These are phyloP conservation scores for Asteroscopus sphinx DNA, from an alignment of 2,888 invertebrate genomes.

Conservation along the genomic window DNA sequence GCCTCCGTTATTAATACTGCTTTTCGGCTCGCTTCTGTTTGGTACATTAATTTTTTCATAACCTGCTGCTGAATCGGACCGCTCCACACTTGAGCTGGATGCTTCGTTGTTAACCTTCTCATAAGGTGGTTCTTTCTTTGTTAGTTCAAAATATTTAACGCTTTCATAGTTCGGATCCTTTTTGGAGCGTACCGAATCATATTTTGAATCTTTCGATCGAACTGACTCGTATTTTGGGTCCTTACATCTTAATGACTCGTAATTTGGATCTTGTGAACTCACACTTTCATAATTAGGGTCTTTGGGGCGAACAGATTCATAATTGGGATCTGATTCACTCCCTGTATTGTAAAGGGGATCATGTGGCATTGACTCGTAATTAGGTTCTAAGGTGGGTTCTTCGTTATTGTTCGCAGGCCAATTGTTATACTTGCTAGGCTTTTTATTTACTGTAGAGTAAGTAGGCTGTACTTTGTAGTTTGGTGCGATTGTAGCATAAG, in stretches of 20 bases:
- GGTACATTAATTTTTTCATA: slow-evolving; percentile 84
- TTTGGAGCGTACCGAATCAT: slow-evolving; percentile 91
- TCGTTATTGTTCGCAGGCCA: slow-evolving; percentile 87
- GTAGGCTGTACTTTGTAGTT: slow-evolving; percentile 84
- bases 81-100: slow-evolving; percentile 66
- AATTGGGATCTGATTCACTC: slow-evolving; percentile 93
- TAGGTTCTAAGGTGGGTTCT: slow-evolving; percentile 91
- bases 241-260: slow-evolving; percentile 91
- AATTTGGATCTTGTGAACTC: slow-evolving; percentile 91
- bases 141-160: slow-evolving; percentile 92
- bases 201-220: slow-evolving; percentile 91
- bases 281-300: slow-evolving; percentile 93
- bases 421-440: slow-evolving; percentile 86
- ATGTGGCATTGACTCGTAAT: slow-evolving; percentile 93
- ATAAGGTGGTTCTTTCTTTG: slow-evolving; percentile 91
- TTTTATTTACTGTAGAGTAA: slow-evolving; percentile 89
- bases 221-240: slow-evolving; percentile 91
- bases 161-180: slow-evolving; percentile 95
- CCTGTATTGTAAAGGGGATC: slow-evolving; percentile 91
- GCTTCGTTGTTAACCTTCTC: slow-evolving; percentile 89
- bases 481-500: slow-evolving; percentile 85
- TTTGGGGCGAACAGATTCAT: slow-evolving; percentile 91
- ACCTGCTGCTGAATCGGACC: slow-evolving; percentile 82
- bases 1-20: slow-evolving; percentile 82
- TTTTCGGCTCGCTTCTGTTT: slow-evolving; percentile 73